Evolutionary conservation across 1,140 invertebrate genomes (phyloP), one percentile per base, ranked within the genome.

Genomic region (Calliopsis andreniformis): DNA sequence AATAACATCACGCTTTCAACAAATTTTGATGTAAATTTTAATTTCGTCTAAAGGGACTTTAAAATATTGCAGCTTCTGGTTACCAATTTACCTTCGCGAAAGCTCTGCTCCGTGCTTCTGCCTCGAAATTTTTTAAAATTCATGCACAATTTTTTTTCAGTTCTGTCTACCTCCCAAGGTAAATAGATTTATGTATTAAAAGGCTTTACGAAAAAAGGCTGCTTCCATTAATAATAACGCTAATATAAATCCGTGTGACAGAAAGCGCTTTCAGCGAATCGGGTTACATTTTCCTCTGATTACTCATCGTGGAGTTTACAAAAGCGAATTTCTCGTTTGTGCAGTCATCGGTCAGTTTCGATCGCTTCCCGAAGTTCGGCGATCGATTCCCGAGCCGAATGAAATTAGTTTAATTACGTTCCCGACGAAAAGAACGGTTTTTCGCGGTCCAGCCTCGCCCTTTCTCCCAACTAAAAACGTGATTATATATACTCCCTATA

Each of bases 401-500:
- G 49, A 20, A 75, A 67, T 75, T 75, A 67, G 62, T 75, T 75
- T 75, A 75, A 75, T 75, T 39, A 47, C 62, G 28, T 47, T 28
- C 3, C 32, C 14, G 20, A 3, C 23, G 59, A 53, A 32, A 47
- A 14, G 14, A 7, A 35, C 35, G 10, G 1, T 45, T 63, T 30
- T 28, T 30, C 25, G 30, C 28, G 43, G 12, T 0, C 7, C n/a
- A 16, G 1, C 12, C 35, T 14, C 67, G 2, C 18, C 16, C 7
- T 3, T 8, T 12, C 12, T 12, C n/a, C 8, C 18, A 23, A 49
- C 39, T 75, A 58, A 67, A 67, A 75, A 75, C 71, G 23, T 47
- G 71, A 75, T 75, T 47, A 67, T 63, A 67, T 75, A 67, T 63
- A 67, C 67, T 75, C 39, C 62, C 71, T 39, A 56, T 67, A 75